Evolutionary conservation across 2,888 invertebrate species (phyloP).

Genomic region (Sesamia inferens): DNA sequence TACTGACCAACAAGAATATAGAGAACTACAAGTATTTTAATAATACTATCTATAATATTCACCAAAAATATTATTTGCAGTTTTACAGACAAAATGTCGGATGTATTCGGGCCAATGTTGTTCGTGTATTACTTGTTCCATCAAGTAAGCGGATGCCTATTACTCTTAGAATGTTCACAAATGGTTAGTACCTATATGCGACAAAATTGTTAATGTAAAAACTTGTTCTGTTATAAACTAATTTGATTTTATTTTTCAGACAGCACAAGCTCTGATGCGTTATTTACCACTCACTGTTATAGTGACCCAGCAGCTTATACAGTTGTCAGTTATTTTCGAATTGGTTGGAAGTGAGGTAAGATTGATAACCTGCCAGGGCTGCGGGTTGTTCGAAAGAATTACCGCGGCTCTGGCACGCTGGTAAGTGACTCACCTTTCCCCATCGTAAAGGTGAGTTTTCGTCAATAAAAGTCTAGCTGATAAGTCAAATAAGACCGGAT

Average conservation of each 20-base stretch:
- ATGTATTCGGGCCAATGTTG: constrained; percentile 58
- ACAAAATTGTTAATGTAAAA: constrained; percentile 21
- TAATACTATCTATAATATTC: not conserved
- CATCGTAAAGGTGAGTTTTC: constrained; percentile 55
- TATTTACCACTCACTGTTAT: constrained; percentile 63
- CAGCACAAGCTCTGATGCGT: constrained; percentile 26
- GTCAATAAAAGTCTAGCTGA: constrained; percentile 23
- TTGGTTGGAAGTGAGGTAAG: constrained; percentile 64
- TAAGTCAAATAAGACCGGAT: not conserved
- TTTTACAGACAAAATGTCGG: constrained; percentile 52
- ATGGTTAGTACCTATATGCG: constrained; percentile 53
- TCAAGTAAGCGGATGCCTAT: constrained; percentile 57
- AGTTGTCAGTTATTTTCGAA: constrained; percentile 68
- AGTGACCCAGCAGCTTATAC: constrained; percentile 67
- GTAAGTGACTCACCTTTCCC: too few relatives aligned
- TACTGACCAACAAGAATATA: not conserved
- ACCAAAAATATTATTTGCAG: constrained; percentile 22
- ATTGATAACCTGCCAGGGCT: too few relatives aligned
- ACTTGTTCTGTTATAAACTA: too few relatives aligned
- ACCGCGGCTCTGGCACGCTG: constrained; percentile 7
- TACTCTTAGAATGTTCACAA: constrained; percentile 64
- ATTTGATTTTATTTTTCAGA: constrained; percentile 36
- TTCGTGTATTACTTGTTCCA: constrained; percentile 56
- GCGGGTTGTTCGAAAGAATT: too few relatives aligned
- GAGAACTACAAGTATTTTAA: not conserved